These are phyloP conservation scores for Chaetura pelagica DNA, from an alignment of 2,113 vertebrate genomes.

Conservation along the genomic window DNA sequence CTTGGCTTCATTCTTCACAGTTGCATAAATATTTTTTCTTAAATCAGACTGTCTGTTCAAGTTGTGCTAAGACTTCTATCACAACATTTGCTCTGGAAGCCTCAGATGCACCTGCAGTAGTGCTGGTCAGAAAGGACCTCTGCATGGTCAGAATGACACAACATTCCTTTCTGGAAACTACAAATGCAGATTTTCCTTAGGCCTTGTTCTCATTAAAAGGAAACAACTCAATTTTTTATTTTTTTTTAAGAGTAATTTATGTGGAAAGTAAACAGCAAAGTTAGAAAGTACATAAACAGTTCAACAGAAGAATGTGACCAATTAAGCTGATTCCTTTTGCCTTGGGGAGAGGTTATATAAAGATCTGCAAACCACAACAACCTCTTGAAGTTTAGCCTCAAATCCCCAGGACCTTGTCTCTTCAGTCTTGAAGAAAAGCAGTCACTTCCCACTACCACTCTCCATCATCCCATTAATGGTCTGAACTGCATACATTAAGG, in stretches of 20 bases:
- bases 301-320: not conserved
- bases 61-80: not conserved
- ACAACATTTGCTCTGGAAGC: not conserved
- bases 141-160: not conserved
- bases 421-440: constrained; percentile 26
- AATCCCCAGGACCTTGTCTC: not conserved
- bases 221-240: not conserved
- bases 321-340: constrained; percentile 34
- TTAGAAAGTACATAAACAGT: constrained; percentile 1
- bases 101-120: not conserved
- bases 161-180: not conserved
- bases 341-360: constrained; percentile 34
- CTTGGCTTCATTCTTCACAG: not conserved
- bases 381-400: constrained; percentile 24
- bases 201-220: not conserved
- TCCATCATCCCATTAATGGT: not conserved
- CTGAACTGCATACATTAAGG: not conserved
- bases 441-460: not conserved
- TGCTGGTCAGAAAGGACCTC: not conserved
- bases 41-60: not conserved
- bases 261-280: constrained; percentile 25
- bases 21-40: not conserved
- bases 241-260: not conserved
- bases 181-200: constrained; percentile 10
- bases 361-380: constrained; percentile 52